phyloP scores from a whole-genome alignment of 1,140 invertebrate genomes.

The Hermetia illucens region DNA sequence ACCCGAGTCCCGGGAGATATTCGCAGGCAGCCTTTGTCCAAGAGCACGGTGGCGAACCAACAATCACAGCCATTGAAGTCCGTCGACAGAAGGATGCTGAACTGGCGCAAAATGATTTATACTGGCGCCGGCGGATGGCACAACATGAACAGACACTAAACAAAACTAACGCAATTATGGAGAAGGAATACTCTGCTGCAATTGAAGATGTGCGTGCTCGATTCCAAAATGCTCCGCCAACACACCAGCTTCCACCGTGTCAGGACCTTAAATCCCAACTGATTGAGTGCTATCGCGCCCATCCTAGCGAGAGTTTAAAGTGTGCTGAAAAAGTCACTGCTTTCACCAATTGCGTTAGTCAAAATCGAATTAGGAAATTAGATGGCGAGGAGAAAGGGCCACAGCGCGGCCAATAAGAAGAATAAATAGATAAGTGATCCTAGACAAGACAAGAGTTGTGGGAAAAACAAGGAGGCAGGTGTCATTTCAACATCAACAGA shows the following conservation, averaged over 20 bases:
- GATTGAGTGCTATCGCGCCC: conserved; percentile 34
- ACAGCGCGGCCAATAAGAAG: too few species aligned
- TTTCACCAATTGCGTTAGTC: conserved; percentile 36
- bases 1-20: conserved; percentile 15
- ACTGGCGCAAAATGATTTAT: conserved; percentile 27
- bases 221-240: conserved; percentile 21
- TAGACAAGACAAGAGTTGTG: too few species aligned
- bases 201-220: conserved; percentile 24
- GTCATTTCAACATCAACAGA: too few species aligned
- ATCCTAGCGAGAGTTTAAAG: conserved; percentile 35
- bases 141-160: conserved; percentile 33
- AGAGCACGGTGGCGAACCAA: conserved; percentile 13
- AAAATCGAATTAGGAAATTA: conserved; percentile 26
- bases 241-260: conserved; percentile 32
- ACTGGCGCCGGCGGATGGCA: conserved; percentile 33
- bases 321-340: conserved; percentile 35
- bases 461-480: too few species aligned
- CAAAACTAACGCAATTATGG: conserved; percentile 32
- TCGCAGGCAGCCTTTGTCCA: conserved; percentile 9
- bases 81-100: conserved; percentile 28
- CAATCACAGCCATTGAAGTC: conserved; percentile 25
- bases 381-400: neutral
- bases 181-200: conserved; percentile 35
- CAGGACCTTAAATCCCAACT: conserved; percentile 32
- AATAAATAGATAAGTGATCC: too few species aligned